Conservation (phyloP, 2,888 invertebrate genomes). For the Hipparchia semele region DNA sequence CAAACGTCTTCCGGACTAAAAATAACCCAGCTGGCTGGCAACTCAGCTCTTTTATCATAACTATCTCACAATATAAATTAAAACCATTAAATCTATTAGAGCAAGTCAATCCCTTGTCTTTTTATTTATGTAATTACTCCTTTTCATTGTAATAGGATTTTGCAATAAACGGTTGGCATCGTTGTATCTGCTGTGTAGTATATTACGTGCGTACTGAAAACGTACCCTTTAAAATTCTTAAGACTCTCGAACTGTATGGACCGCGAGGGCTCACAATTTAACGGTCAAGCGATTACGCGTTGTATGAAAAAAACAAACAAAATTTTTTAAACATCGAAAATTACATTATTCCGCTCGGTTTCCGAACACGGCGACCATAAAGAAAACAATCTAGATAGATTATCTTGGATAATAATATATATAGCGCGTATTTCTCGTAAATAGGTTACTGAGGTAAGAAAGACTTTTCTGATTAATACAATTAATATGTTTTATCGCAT, state of each 20-base stretch:
- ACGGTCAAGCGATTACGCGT: slow-evolving; percentile 41
- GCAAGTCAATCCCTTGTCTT: too few relatives aligned
- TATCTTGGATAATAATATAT: slow-evolving; percentile 39
- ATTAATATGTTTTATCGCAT: too few relatives aligned
- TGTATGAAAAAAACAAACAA: slow-evolving; percentile 50
- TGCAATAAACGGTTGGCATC: too few relatives aligned
- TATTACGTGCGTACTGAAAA: neutral
- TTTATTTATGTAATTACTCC: too few relatives aligned
- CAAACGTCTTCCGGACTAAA: too few relatives aligned
- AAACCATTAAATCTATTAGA: too few relatives aligned
- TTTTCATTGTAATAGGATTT: too few relatives aligned
- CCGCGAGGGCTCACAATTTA: slow-evolving; percentile 37
- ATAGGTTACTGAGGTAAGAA: slow-evolving; percentile 1
- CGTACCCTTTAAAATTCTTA: slow-evolving; percentile 20
- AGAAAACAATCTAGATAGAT: slow-evolving; percentile 54
- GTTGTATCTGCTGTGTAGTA: neutral
- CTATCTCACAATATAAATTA: too few relatives aligned
- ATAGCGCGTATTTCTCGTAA: neutral
- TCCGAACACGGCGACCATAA: slow-evolving; percentile 48
- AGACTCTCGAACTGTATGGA: slow-evolving; percentile 35
- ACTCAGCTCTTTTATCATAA: too few relatives aligned
- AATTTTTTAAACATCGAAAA: slow-evolving; percentile 52
- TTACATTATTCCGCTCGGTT: slow-evolving; percentile 55
- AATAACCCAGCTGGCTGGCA: too few relatives aligned
- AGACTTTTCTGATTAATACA: too few relatives aligned